Percentiles rank a stretch among this genome's conserved stretches.
Conservation (phyloP, 2,888 invertebrate genomes). For the Aromia moschata region DNA sequence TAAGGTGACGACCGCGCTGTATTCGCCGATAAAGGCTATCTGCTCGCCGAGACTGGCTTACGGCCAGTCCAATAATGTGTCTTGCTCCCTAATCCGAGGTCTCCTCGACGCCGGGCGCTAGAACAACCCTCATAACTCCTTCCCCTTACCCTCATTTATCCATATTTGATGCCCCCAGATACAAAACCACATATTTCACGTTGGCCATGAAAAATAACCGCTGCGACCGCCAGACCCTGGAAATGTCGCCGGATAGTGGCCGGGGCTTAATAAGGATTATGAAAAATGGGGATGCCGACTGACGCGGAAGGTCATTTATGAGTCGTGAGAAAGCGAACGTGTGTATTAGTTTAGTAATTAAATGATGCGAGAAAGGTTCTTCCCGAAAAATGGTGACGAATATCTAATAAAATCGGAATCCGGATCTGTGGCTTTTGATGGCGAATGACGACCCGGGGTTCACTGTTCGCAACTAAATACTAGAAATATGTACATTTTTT, state of each 20-base stretch:
- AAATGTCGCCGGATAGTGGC: conserved; percentile 10
- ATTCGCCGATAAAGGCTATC: conserved; percentile 45
- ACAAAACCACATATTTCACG: conserved; percentile 29
- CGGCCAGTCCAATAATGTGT: conserved; percentile 51
- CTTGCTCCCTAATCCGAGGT: conserved; percentile 50
- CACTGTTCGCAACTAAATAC: too few relatives aligned
- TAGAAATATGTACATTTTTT: too few relatives aligned
- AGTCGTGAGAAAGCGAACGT: too few relatives aligned
- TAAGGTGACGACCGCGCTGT: conserved; percentile 39
- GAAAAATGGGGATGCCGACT: too few relatives aligned
- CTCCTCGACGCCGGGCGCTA: conserved; percentile 44
- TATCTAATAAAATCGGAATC: too few relatives aligned
- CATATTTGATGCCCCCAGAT: conserved; percentile 37
- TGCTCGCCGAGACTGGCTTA: conserved; percentile 50
- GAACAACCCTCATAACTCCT: conserved; percentile 46
- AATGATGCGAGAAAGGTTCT: too few relatives aligned
- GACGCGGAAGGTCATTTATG: too few relatives aligned
- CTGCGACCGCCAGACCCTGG: conserved; percentile 6
- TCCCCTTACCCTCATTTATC: conserved; percentile 43
- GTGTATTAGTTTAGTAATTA: too few relatives aligned
- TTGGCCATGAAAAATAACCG: conserved; percentile 26
- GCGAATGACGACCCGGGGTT: too few relatives aligned
- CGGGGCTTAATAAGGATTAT: conserved; percentile 11
- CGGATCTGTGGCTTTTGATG: too few relatives aligned
- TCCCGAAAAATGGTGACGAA: too few relatives aligned